phyloP scores from a whole-genome alignment of 2,888 invertebrate species.

The Ophion costatus region DNA sequence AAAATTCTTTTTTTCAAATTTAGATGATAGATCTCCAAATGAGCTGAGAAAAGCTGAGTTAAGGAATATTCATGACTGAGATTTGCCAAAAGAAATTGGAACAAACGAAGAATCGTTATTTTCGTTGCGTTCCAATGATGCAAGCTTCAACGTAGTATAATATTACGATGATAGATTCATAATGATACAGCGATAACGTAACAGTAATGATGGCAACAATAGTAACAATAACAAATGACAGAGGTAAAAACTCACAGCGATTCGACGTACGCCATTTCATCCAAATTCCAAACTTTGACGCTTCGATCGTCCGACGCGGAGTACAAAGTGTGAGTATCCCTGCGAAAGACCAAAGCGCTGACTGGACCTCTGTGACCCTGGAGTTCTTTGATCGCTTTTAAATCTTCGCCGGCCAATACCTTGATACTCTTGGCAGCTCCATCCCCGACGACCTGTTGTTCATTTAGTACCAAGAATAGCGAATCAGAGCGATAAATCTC shows the following conservation, averaged over 20 bases:
- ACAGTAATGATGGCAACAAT: neutral
- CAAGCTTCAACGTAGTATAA: too few relatives aligned
- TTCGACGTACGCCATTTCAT: slow-evolving; percentile 98
- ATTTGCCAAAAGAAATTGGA: too few relatives aligned
- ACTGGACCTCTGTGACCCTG: slow-evolving; percentile 91
- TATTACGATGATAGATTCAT: neutral
- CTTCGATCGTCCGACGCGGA: slow-evolving; percentile 91
- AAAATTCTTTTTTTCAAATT: too few relatives aligned
- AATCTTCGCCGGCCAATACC: slow-evolving; percentile 92
- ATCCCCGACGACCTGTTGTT: slow-evolving; percentile 88
- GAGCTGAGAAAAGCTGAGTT: too few relatives aligned
- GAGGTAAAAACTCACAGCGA: slow-evolving; percentile 87
- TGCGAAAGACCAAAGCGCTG: slow-evolving; percentile 93
- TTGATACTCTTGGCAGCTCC: slow-evolving; percentile 88
- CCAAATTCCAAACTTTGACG: slow-evolving; percentile 97
- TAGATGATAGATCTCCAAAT: too few relatives aligned
- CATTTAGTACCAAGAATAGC: slow-evolving; percentile 31
- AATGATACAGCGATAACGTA: slow-evolving; percentile 3
- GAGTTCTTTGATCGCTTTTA: slow-evolving; percentile 92
- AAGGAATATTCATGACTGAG: too few relatives aligned
- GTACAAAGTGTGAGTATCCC: slow-evolving; percentile 93
- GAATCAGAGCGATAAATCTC: neutral
- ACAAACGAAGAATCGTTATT: too few relatives aligned
- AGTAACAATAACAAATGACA: neutral
- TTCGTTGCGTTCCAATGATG: too few relatives aligned